These are phyloP conservation scores for Aeoliscus strigatus DNA, from an alignment of 2,797 vertebrate species.

Conservation along the genomic window DNA sequence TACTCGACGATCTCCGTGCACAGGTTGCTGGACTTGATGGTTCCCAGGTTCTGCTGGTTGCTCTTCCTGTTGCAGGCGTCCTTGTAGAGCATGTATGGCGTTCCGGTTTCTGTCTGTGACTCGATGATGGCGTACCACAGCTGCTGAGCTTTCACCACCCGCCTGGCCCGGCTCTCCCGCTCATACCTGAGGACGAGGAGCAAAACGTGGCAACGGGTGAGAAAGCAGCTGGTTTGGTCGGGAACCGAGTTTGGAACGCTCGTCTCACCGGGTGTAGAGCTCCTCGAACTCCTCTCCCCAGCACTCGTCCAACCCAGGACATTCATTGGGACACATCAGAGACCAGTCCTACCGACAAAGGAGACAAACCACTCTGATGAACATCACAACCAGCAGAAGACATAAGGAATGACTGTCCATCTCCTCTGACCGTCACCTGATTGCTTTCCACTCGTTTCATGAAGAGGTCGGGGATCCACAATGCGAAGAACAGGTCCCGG, in stretches of 20 bases:
- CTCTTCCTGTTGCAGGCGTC: conserved; percentile 96
- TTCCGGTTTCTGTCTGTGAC: conserved; percentile 95
- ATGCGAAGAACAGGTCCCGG: conserved; percentile 90
- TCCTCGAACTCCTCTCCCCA: conserved; percentile 97
- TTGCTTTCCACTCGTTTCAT: conserved; percentile 95
- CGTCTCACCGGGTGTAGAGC: conserved; percentile 79
- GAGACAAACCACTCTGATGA: no score
- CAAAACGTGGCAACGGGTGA: not conserved
- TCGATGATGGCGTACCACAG: conserved; percentile 95
- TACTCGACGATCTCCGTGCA: conserved; percentile 94
- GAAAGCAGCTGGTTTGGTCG: not conserved
- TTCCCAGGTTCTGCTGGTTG: conserved; percentile 97
- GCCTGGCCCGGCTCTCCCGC: conserved; percentile 79
- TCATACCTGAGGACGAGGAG: conserved; percentile 74
- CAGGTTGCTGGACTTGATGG: conserved; percentile 94
- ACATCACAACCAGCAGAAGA: no score
- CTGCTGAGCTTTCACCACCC: conserved; percentile 92
- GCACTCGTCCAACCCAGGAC: conserved; percentile 90
- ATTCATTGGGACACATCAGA: conserved; percentile 92
- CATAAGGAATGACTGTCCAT: no score
- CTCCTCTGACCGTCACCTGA: conserved; percentile 61
- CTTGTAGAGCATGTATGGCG: conserved; percentile 96
- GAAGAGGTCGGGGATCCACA: conserved; percentile 98
- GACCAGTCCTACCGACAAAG: conserved; percentile 81
- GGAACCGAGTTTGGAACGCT: not conserved